Evolutionary conservation across 2,797 vertebrate genomes (phyloP).

Genomic region (Ispidina lecontei): DNA sequence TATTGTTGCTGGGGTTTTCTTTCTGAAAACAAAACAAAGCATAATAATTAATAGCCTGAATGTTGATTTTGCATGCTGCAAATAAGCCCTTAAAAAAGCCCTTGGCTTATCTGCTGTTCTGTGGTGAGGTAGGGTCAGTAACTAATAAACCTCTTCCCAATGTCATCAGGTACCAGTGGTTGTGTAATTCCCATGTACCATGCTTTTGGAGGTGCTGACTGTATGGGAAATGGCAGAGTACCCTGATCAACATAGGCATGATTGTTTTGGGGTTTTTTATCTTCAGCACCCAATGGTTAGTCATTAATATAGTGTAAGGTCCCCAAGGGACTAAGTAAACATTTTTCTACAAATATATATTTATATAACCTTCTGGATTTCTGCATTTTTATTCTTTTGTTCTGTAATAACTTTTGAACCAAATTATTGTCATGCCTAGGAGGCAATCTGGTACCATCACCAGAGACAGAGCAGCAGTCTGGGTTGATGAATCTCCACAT

Average conservation of each 20-base stretch:
- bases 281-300: background rate
- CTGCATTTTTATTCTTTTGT: background rate
- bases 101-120: background rate
- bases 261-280: background rate
- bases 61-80: background rate
- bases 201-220: background rate
- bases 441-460: background rate
- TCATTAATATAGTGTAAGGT: background rate
- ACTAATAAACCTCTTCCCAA: background rate
- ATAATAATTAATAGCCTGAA: background rate
- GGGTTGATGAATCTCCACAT: background rate
- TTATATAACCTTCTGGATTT: background rate
- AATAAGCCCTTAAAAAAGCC: background rate
- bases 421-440: background rate
- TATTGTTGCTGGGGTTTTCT: background rate
- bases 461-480: background rate
- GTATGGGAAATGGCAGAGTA: background rate
- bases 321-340: background rate
- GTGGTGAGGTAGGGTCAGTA: background rate
- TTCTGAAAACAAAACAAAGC: background rate
- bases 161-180: background rate
- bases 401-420: background rate
- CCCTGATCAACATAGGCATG: background rate
- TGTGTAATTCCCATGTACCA: accelerated
- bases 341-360: background rate